phyloP scores from a whole-genome alignment of 2,113 vertebrate genomes.

The Rostratula benghalensis region DNA sequence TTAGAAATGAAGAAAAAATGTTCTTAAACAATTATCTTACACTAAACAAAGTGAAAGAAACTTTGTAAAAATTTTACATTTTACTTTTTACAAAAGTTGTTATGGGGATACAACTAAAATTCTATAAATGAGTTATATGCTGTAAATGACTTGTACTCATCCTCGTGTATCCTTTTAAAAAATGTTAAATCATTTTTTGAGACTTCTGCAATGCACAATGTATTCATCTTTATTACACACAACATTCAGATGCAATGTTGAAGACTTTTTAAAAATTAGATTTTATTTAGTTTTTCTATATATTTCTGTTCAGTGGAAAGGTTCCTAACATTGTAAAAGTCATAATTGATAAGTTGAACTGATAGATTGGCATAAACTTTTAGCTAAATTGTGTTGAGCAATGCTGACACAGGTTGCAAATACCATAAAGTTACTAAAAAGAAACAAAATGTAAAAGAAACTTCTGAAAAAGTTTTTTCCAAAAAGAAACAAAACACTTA shows the following conservation, averaged over 20 bases:
- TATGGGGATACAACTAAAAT: not conserved
- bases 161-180: not conserved
- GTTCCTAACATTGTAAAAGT: not conserved
- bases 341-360: not conserved
- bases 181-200: not conserved
- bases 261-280: not conserved
- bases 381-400: not conserved
- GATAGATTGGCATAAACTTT: not conserved
- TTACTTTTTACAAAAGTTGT: not conserved
- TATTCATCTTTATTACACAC: not conserved
- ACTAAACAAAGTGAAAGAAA: not conserved
- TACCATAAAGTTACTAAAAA: not conserved
- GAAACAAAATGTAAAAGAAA: not conserved
- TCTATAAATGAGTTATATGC: not conserved
- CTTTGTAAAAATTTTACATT: not conserved
- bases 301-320: not conserved
- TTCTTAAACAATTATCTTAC: not conserved
- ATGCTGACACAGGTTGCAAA: not conserved
- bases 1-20: not conserved
- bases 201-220: not conserved
- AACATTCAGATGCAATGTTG: not conserved
- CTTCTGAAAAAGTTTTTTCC: not conserved
- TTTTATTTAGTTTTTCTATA: conserved; percentile 1
- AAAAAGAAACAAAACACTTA: not conserved
- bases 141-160: not conserved